Percentiles rank a stretch among this genome's conserved stretches.
These are phyloP conservation scores for Trididemnum clinides DNA, from an alignment of 23 tunicate genomes.

Conservation along the genomic window DNA sequence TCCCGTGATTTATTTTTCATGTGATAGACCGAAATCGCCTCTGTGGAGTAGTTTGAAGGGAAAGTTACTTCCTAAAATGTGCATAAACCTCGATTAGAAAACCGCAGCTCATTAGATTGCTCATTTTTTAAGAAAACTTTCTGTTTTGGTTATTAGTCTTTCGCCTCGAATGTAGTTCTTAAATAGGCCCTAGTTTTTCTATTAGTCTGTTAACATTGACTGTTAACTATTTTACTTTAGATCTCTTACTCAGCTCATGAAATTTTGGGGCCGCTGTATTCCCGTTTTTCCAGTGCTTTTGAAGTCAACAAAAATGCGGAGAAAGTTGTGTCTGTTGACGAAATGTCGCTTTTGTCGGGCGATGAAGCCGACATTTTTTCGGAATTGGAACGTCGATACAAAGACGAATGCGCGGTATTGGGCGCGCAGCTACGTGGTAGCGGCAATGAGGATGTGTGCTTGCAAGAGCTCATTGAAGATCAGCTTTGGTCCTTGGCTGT, in stretches of 20 bases:
- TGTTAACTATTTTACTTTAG: constrained; percentile 21
- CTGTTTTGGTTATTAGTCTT: no score
- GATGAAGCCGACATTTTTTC: constrained; percentile 28
- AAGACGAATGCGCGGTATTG: constrained; percentile 58
- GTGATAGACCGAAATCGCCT: no score
- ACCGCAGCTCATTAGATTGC: no score
- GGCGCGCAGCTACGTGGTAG: not conserved
- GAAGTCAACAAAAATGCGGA: not conserved
- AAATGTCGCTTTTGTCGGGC: constrained; percentile 28
- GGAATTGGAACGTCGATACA: constrained; percentile 46
- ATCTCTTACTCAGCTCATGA: constrained; percentile 44
- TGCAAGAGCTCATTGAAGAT: constrained; percentile 24
- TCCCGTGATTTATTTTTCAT: no score
- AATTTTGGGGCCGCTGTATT: constrained; percentile 39
- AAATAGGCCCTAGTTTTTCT: no score
- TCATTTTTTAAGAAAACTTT: no score
- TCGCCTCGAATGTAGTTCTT: no score
- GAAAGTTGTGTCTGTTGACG: constrained; percentile 39
- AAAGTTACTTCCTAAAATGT: no score
- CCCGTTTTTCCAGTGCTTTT: constrained; percentile 26
- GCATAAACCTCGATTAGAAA: no score
- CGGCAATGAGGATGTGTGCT: not conserved
- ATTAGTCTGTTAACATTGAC: no score
- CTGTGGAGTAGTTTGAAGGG: no score
- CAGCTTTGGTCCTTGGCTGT: constrained; percentile 63